phyloP scores from a whole-genome alignment of 2,888 invertebrate species.

The Zeuzera pyrina region DNA sequence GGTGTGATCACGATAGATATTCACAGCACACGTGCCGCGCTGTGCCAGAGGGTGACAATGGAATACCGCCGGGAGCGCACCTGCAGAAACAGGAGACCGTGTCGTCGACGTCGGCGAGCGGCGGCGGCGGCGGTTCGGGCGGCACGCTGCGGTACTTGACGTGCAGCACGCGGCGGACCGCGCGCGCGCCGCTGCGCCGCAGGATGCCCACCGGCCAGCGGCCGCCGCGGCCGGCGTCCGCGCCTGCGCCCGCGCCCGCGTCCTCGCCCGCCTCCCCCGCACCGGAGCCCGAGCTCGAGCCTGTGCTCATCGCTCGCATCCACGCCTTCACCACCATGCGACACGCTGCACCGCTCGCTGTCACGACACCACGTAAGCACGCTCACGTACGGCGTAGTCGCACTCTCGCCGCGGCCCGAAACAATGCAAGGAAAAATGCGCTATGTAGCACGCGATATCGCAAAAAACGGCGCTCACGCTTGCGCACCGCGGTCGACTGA shows the following conservation, averaged over 20 bases:
- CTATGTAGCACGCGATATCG: not conserved
- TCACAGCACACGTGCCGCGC: too few relatives aligned
- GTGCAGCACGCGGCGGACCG: slow-evolving; percentile 47
- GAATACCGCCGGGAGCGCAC: slow-evolving; percentile 44
- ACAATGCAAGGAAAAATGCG: not conserved
- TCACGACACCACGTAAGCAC: not conserved
- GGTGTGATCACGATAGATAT: too few relatives aligned
- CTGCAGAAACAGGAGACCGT: slow-evolving; percentile 88
- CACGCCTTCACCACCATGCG: slow-evolving; percentile 31
- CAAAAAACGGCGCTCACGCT: slow-evolving; percentile 35
- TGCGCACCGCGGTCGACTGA: slow-evolving; percentile 38
- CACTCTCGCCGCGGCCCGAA: not conserved
- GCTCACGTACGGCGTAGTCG: not conserved
- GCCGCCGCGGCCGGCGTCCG: slow-evolving; percentile 24
- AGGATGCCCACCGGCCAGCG: slow-evolving; percentile 52
- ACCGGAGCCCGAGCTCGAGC: slow-evolving; percentile 18
- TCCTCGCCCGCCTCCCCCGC: slow-evolving; percentile 31
- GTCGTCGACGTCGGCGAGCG: slow-evolving; percentile 73
- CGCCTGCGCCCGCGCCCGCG: slow-evolving; percentile 17
- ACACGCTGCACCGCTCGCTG: slow-evolving; percentile 6
- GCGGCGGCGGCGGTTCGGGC: slow-evolving; percentile 22
- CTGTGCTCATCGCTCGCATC: slow-evolving; percentile 21
- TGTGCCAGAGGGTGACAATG: slow-evolving; percentile 7
- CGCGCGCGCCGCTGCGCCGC: slow-evolving; percentile 51
- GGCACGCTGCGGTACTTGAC: slow-evolving; percentile 57